Base-by-base conservation (phyloP, 2,113 vertebrate genomes). In the Lonchura striata region DNA sequence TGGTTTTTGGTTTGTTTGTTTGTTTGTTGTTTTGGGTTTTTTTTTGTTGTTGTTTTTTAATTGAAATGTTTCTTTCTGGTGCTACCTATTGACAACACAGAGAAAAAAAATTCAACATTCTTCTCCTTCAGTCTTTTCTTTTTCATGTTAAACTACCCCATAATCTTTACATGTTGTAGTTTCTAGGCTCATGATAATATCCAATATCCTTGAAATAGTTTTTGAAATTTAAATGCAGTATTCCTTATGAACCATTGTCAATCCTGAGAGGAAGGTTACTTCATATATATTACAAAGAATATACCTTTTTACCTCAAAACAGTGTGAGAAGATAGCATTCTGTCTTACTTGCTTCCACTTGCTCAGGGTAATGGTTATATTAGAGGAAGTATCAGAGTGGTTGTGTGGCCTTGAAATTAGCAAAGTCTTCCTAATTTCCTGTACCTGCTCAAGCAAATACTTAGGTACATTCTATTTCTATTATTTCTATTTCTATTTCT, bases 251-350 rank as follows among this genome's bases (percentile, higher is more conserved):
- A 64, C 10, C 13, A 23, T 53, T 86, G 21, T 27, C 19, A 53
- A 17, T 15, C 28, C 11, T 53, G 21, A 11, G 42, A 84, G 12
- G 25, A 46, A 46, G 27, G 24, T 77, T 63, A 20, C 25, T 66
- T 78, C 31, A 13, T 7, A 25, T 37, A 15, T 31, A 15, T 65
- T 70, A 50, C n/a, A 78, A n/a, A 41, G 16, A 61, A 5, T n/a
- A 41, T 52, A 22, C 7, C 6, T 82, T 74, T 81, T 82, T 41
- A 53, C 68, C 33, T 54, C 30, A 19, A 52, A 94, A 35, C 2
- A 41, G 4, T 0, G 0, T 68, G 30, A 85, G 82, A 82, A 85
- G 75, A 42, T 60, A 18, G 2, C 9, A n/a, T 53, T 78, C n/a
- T 35, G 5, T 77, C 59, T 77, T 75, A 3, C 53, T 92, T 78